Base-by-base conservation (phyloP, 2,888 invertebrate species). In the Pristionchus exspectatus region DNA sequence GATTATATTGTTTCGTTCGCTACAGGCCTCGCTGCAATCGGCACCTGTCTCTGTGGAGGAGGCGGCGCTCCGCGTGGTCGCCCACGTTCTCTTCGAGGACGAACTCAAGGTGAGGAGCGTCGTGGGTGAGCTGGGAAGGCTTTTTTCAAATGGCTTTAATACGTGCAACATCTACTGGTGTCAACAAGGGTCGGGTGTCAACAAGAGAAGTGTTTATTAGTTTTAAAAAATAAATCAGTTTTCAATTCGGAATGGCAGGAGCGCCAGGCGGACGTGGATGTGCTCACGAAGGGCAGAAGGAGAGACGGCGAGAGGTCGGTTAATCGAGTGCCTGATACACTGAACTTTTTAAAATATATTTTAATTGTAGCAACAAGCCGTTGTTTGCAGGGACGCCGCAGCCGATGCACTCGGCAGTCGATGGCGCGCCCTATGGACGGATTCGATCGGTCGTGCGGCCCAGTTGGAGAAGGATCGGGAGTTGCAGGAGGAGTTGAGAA, bases 351-450 rank as follows among this genome's bases (percentile, higher is more conserved):
- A 38, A 38, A 38, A 38, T 38, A 54, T 1, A 54, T 16, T 54
- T 16, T 54, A 12, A 54, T 16, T 54, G 54, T 18, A 54, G 9
- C 21, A 38, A 38, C 21, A 59, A 24, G 2, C 10, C 24, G 21
- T 59, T 59, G 2, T 59, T 14, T 84, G 27, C 50, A 88, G 92
- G 10, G 91, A 94, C 91, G 96, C 96, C 14, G 97, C 98, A 92
- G 98, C 98, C 87, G 97, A 97, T 94, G 97, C 97, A 90, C 96
- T 99, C 89, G 98, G 98, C 97, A 98, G 98, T 96, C 98, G 98
- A 95, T 99, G 99, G 99, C 97, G 98, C 92, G 97, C 97, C 92
- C 98, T 99, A 83, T 99, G 99, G 98, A 97, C 98, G 96, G 96
- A 98, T 94, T 97, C 98, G 92, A 98, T 98, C 98, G 98, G 99